Percentiles rank a stretch among this genome's conserved stretches.
These are phyloP conservation scores for Pachydiplax longipennis DNA, from an alignment of 2,888 invertebrate genomes.

Conservation along the genomic window DNA sequence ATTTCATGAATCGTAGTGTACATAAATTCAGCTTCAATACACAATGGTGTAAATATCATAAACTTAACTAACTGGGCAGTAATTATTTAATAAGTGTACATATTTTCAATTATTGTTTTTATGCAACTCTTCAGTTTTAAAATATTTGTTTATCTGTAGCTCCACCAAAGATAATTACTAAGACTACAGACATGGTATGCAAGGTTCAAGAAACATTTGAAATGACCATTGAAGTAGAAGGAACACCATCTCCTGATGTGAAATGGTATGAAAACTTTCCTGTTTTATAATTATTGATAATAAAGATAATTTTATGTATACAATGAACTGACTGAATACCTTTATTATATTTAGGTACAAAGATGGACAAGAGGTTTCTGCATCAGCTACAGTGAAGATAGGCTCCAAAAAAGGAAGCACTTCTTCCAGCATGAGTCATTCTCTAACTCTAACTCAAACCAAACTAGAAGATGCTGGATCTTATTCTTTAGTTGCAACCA, in stretches of 20 bases:
- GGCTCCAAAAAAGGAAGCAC: constrained; percentile 73
- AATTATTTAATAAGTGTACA: too few relatives aligned
- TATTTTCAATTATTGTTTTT: too few relatives aligned
- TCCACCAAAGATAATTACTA: constrained; percentile 84
- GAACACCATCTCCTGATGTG: constrained; percentile 80
- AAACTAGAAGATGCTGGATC: constrained; percentile 83
- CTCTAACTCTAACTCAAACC: constrained; percentile 74
- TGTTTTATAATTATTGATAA: not conserved
- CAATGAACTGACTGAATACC: not conserved
- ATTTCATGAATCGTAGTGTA: too few relatives aligned
- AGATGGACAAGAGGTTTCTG: constrained; percentile 80
- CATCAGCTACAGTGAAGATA: constrained; percentile 75
- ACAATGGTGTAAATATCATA: too few relatives aligned
- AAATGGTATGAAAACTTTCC: constrained; percentile 64
- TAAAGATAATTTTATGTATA: too few relatives aligned
- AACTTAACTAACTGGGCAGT: too few relatives aligned
- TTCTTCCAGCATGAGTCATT: constrained; percentile 59
- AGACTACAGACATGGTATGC: constrained; percentile 77
- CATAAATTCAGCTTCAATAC: too few relatives aligned
- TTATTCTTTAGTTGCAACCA: constrained; percentile 85
- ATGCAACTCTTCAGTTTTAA: too few relatives aligned
- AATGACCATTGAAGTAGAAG: constrained; percentile 84
- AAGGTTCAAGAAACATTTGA: constrained; percentile 75
- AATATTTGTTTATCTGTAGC: constrained; percentile 58
- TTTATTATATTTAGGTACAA: constrained; percentile 68